Evolutionary conservation across 2,888 invertebrate species (phyloP).

Genomic region (Brenthis hecate): DNA sequence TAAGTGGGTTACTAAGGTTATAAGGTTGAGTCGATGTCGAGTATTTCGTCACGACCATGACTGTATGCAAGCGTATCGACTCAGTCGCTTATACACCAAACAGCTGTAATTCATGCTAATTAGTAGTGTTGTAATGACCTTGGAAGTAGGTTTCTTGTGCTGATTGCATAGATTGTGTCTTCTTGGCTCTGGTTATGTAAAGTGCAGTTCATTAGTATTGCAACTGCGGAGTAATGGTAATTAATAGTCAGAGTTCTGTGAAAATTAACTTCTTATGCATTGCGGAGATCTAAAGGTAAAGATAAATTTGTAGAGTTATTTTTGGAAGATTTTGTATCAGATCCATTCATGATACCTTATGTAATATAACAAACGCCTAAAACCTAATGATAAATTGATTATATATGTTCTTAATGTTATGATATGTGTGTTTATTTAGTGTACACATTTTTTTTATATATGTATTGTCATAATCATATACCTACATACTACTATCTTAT

Average conservation of each 20-base stretch:
- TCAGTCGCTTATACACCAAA: constrained; percentile 52
- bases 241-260: constrained; percentile 8
- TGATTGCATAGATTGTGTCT: constrained; percentile 33
- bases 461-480: too few species aligned
- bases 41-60: constrained; percentile 33
- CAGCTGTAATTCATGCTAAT: constrained; percentile 61
- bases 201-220: constrained; percentile 29
- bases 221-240: constrained; percentile 22
- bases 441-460: too few species aligned
- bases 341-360: too few species aligned
- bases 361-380: too few species aligned
- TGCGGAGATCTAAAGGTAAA: not conserved
- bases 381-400: too few species aligned
- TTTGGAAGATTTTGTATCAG: not conserved
- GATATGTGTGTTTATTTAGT: too few species aligned
- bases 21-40: constrained; percentile 32
- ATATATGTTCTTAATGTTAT: too few species aligned
- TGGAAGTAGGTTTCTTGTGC: constrained; percentile 46
- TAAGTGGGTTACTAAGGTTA: constrained; percentile 32
- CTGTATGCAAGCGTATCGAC: constrained; percentile 22
- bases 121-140: constrained; percentile 56
- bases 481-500: too few species aligned
- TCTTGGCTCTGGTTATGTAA: constrained; percentile 41
- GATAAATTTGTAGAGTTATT: not conserved
- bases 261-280: not conserved